Conservation (phyloP, 2,797 vertebrate genomes). For the Oreochromis grahami region DNA sequence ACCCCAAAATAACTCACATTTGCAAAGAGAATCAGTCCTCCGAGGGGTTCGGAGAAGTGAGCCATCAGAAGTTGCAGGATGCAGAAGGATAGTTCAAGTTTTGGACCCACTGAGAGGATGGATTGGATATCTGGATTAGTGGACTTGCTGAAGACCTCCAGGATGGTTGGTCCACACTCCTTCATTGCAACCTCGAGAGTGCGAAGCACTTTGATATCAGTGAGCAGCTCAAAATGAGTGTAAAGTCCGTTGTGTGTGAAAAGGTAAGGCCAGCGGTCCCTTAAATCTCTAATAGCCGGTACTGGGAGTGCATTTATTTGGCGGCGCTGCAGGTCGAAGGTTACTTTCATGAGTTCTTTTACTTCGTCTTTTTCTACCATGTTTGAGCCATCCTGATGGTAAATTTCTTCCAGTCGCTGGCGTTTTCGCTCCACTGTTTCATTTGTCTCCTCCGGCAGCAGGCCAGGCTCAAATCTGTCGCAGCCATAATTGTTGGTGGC, state of each 20-base stretch:
- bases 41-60: neutral
- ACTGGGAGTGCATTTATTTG: slow-evolving; percentile 2
- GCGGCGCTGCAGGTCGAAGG: neutral
- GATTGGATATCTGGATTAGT: neutral
- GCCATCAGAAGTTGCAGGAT: neutral
- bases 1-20: neutral
- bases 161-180: neutral
- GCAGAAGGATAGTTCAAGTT: neutral
- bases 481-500: neutral
- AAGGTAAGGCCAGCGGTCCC: neutral
- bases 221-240: slow-evolving; percentile 4
- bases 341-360: neutral
- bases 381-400: neutral
- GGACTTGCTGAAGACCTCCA: neutral
- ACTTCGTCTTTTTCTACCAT: slow-evolving; percentile 1
- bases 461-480: neutral
- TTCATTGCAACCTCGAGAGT: neutral
- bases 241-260: neutral
- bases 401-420: slow-evolving; percentile 1
- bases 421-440: neutral
- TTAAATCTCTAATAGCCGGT: neutral
- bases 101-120: neutral
- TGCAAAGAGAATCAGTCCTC: neutral
- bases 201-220: neutral
- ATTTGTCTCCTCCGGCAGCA: slow-evolving; percentile 12